Conservation (phyloP, 2,113 vertebrate species). For the Falco punctatus region DNA sequence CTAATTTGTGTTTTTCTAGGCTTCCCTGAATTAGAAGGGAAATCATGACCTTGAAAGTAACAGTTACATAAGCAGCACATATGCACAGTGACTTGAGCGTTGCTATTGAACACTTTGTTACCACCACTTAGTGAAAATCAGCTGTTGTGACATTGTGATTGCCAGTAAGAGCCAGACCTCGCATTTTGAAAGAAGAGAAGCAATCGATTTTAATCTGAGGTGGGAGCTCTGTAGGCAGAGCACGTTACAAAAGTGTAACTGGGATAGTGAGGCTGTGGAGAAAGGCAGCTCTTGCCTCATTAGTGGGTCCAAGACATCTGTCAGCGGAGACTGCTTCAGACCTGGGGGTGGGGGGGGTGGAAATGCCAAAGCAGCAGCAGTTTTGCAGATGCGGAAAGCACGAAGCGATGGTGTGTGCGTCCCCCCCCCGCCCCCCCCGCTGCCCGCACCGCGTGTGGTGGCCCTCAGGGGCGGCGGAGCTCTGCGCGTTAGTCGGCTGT, state of each 20-base stretch:
- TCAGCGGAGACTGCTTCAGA: neutral
- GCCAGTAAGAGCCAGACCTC: too few species aligned
- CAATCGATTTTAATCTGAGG: neutral
- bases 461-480: too few species aligned
- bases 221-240: neutral
- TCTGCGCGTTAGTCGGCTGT: too few species aligned
- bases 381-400: too few species aligned
- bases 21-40: neutral
- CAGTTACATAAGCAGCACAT: neutral
- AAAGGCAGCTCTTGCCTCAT: neutral
- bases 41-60: neutral
- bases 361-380: too few species aligned
- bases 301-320: neutral
- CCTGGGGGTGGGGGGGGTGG: too few species aligned
- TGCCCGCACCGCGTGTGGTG: too few species aligned
- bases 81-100: rapidly evolving
- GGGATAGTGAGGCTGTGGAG: neutral
- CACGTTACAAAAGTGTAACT: rapidly evolving
- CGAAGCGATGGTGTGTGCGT: too few species aligned
- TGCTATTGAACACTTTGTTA: rapidly evolving
- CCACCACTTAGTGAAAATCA: too few species aligned
- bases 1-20: rapidly evolving
- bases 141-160: too few species aligned
- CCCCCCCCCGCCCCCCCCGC: too few species aligned
- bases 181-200: neutral